Conservation (phyloP, 2,888 invertebrate species). For the Falcaria lacertinaria region DNA sequence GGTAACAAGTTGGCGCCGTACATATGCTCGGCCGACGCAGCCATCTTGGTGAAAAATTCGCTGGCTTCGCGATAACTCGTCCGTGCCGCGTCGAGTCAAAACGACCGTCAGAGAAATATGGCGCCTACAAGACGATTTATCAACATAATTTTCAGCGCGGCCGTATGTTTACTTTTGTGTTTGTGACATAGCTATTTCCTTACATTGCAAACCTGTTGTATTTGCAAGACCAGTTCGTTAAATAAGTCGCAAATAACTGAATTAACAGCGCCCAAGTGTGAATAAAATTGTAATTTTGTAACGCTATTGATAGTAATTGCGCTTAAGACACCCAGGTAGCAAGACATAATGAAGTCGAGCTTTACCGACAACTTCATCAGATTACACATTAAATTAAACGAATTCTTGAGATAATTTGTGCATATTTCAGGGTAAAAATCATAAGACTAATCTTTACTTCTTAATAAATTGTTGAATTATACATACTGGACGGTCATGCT, state of each 20-base stretch:
- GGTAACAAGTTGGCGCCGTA: constrained; percentile 53
- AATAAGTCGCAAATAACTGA: constrained; percentile 47
- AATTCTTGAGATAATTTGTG: too few relatives aligned
- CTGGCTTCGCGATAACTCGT: constrained; percentile 13
- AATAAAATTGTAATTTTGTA: constrained; percentile 44
- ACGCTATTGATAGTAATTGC: constrained; percentile 43
- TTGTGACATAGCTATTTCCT: constrained; percentile 38
- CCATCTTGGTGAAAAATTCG: constrained; percentile 53
- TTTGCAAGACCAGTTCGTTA: constrained; percentile 41
- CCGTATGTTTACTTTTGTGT: constrained; percentile 35
- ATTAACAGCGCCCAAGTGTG: constrained; percentile 49
- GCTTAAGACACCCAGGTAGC: constrained; percentile 31
- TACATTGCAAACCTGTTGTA: constrained; percentile 36
- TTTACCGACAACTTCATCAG: constrained; percentile 34
- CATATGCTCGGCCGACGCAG: constrained; percentile 19
- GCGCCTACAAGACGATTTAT: constrained; percentile 38
- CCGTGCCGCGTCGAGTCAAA: constrained; percentile 9
- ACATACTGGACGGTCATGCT: too few relatives aligned
- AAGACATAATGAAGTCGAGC: constrained; percentile 29
- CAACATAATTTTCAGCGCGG: constrained; percentile 35
- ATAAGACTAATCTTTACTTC: too few relatives aligned
- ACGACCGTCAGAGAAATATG: constrained; percentile 36
- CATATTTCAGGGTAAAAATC: too few relatives aligned
- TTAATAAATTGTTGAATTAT: too few relatives aligned
- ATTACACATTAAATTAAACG: constrained; percentile 4